Evolutionary conservation across 2,113 vertebrate species (phyloP).

Genomic region (Vimba vimba): DNA sequence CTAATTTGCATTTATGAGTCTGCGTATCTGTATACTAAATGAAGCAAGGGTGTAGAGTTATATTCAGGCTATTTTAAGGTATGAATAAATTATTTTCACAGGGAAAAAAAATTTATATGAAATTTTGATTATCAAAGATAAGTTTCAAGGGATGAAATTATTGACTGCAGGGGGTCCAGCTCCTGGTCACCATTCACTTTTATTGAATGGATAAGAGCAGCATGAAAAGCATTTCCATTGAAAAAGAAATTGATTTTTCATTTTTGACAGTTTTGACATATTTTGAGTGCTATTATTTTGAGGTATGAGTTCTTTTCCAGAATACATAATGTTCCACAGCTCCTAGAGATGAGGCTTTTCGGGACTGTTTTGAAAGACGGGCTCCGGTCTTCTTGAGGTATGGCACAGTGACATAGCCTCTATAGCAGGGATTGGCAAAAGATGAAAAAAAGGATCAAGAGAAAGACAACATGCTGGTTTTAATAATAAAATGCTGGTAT

Average conservation of each 20-base stretch:
- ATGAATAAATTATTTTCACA: too few species aligned
- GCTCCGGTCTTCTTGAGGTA: conserved; percentile 10
- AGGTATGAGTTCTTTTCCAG: background rate
- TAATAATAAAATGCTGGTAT: conserved; percentile 74
- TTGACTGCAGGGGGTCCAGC: background rate
- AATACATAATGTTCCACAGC: conserved; percentile 28
- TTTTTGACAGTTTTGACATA: background rate
- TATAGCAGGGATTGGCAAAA: conserved; percentile 67
- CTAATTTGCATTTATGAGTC: too few species aligned
- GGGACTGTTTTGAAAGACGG: conserved; percentile 39
- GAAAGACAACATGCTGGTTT: conserved; percentile 71
- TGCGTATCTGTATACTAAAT: too few species aligned
- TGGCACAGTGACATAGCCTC: conserved; percentile 41
- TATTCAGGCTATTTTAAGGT: too few species aligned
- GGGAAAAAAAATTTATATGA: too few species aligned
- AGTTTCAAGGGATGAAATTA: too few species aligned
- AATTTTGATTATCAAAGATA: too few species aligned
- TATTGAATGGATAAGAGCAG: background rate
- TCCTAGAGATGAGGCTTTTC: background rate
- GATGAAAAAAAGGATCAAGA: conserved; percentile 69
- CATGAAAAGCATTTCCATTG: background rate
- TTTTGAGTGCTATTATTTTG: background rate
- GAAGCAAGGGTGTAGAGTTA: too few species aligned
- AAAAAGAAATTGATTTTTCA: background rate
- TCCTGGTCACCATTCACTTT: background rate